Evolutionary conservation across 1,140 invertebrate species (phyloP).

Genomic region (Temnothorax curvispinosus): DNA sequence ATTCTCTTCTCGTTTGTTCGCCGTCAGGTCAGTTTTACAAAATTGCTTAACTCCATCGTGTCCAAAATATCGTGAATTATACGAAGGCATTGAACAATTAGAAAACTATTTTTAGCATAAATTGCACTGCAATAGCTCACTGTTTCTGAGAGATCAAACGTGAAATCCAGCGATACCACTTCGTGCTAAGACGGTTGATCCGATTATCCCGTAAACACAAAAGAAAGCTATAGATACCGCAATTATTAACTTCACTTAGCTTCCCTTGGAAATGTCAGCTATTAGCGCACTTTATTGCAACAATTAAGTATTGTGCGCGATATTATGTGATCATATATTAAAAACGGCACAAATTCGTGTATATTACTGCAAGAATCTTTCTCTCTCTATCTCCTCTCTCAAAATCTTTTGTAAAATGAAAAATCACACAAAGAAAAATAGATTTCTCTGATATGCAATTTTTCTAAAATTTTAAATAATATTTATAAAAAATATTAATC

Average conservation of each 20-base stretch:
- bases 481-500: background rate
- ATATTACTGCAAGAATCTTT: background rate
- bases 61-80: background rate
- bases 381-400: background rate
- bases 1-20: background rate
- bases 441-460: background rate
- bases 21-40: background rate
- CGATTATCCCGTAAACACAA: constrained; percentile 51
- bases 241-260: constrained; percentile 23
- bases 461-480: background rate
- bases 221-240: constrained; percentile 28
- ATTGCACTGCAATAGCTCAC: background rate
- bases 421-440: background rate
- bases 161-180: constrained; percentile 11
- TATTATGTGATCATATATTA: constrained; percentile 17
- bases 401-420: background rate
- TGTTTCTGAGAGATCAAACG: background rate
- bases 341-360: background rate
- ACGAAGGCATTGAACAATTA: background rate
- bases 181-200: background rate
- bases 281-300: constrained; percentile 2
- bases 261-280: constrained; percentile 29
- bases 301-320: background rate
- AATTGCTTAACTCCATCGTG: background rate
- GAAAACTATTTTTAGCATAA: constrained; percentile 12